Evolutionary conservation across 2,113 vertebrate species (phyloP), one percentile per base, ranked within the genome.

Genomic region (Marmota flaviventris): DNA sequence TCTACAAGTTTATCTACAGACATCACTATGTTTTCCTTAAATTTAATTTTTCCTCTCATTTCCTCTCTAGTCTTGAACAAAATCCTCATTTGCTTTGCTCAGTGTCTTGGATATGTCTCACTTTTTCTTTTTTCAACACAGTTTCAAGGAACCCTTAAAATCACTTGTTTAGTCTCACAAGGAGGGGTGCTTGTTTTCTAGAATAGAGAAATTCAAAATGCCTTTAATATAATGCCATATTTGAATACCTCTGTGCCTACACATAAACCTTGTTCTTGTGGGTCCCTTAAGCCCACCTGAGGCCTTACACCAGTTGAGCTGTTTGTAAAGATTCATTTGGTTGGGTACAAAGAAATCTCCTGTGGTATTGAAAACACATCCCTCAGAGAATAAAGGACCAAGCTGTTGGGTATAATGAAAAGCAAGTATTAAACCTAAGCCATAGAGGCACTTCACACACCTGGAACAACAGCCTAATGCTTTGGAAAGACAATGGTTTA

Each of bases 351-450:
- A 98, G 96, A 97, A 97, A 89, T 98, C 97, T 97, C 96, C 96
- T 81, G 94, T 48, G 96, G 96, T 94, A 97, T 69, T 97, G 96
- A 98, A 98, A 97, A 98, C 92, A 98, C 95, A 97, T 94, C 97
- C 97, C 97, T 97, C 63, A 27, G 97, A 98, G 97, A 97, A 97
- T 97, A 98, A 97, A 98, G 92, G 97, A 94, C 97, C 95, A 97
- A 97, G 97, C 98, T 98, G 96, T 91, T 91, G 96, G 96, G 91
- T 75, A 96, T 94, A 97, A 98, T 97, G 95, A 97, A 97, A 97
- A 97, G 93, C 96, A 89, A 88, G 89, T 77, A 96, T 94, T 98
- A 97, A 97, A 90, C 81, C 91, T 85, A 83, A 89, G 94, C 96
- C 92, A 45, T 63, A 3, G 77, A 91, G 91, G 63, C 95, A 93